phyloP scores from a whole-genome alignment of 2,888 invertebrate species.

The Microdon myrmicae region DNA sequence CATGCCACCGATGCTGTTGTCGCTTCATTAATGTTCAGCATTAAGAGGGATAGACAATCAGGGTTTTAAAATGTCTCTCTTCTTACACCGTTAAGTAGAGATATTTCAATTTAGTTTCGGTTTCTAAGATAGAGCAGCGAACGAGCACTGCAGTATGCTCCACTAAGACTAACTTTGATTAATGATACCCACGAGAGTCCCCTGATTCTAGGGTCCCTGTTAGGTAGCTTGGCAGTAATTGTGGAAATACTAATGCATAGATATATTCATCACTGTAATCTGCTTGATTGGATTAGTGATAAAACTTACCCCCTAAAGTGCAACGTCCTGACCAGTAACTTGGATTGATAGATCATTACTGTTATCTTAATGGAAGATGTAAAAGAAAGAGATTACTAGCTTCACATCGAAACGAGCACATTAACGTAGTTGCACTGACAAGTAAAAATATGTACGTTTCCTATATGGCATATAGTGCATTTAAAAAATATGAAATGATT shows the following conservation, averaged over 20 bases:
- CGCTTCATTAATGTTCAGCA: too few relatives aligned
- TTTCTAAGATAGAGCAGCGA: conserved; percentile 1
- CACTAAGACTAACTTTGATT: conserved; percentile 33
- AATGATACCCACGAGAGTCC: conserved; percentile 21
- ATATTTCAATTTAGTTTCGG: conserved; percentile 13
- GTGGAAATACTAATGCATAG: conserved; percentile 27
- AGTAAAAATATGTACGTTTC: too few relatives aligned
- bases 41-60: too few relatives aligned
- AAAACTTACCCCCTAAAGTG: conserved; percentile 28
- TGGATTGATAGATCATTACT: too few relatives aligned
- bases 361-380: too few relatives aligned
- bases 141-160: conserved; percentile 4
- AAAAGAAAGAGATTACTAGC: too few relatives aligned
- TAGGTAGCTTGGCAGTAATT: conserved; percentile 5
- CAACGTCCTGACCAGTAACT: too few relatives aligned
- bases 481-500: too few relatives aligned
- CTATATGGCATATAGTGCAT: too few relatives aligned
- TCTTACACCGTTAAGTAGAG: conserved; percentile 8
- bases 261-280: conserved; percentile 44
- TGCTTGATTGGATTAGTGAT: conserved; percentile 48
- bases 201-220: conserved; percentile 4
- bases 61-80: background rate
- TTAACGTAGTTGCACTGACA: too few relatives aligned
- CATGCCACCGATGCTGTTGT: conserved; percentile 3
- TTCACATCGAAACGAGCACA: too few relatives aligned